Conservation (phyloP, 37 sponge, comb jelly and placozoan genomes). For the Beroe forskalii region DNA sequence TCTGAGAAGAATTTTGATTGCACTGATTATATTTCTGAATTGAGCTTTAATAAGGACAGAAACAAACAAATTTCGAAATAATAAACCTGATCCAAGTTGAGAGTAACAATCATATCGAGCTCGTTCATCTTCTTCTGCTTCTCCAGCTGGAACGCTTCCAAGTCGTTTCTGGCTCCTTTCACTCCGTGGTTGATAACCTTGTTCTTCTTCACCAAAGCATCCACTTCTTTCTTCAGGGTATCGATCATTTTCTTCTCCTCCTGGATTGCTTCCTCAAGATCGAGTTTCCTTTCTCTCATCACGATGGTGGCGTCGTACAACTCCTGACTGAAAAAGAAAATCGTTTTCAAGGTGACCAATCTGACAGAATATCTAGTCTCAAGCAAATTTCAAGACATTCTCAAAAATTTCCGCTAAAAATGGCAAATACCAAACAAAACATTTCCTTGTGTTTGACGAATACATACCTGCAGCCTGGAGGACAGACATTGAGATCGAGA, state of each 20-base stretch:
- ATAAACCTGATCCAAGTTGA: slow-evolving; percentile 81
- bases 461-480: slow-evolving; percentile 83
- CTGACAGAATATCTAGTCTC: too few relatives aligned
- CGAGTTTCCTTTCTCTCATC: slow-evolving; percentile 83
- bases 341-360: too few relatives aligned
- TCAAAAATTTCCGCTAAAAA: too few relatives aligned
- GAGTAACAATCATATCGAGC: slow-evolving; percentile 83
- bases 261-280: slow-evolving; percentile 79
- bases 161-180: slow-evolving; percentile 83
- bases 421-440: not conserved
- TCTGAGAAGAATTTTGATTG: too few relatives aligned
- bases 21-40: too few relatives aligned
- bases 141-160: slow-evolving; percentile 87
- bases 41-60: too few relatives aligned
- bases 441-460: not conserved
- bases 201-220: slow-evolving; percentile 84
- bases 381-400: too few relatives aligned
- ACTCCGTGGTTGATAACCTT: slow-evolving; percentile 86
- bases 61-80: not conserved
- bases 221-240: slow-evolving; percentile 78
- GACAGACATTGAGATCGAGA: slow-evolving; percentile 90
- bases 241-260: slow-evolving; percentile 90
- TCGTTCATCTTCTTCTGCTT: slow-evolving; percentile 96
- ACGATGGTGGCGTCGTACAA: slow-evolving; percentile 77
- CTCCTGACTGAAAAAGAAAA: slow-evolving; percentile 8